phyloP scores from a whole-genome alignment of 2,888 invertebrate species.

The Perithous albicinctus region DNA sequence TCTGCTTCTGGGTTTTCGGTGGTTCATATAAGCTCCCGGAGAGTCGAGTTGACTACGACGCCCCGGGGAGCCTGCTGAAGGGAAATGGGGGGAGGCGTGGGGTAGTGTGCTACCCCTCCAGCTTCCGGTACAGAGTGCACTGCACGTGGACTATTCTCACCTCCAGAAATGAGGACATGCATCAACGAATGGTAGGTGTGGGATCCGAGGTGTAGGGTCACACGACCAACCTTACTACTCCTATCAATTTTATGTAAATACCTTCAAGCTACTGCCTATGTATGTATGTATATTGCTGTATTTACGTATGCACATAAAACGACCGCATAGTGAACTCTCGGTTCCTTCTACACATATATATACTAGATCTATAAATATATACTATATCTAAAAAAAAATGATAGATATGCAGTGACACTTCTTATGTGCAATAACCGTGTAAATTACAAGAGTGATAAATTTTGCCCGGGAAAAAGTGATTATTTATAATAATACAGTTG shows the following conservation, averaged over 20 bases:
- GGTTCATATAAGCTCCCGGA: slow-evolving; percentile 41
- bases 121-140: slow-evolving; percentile 31
- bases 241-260: slow-evolving; percentile 51
- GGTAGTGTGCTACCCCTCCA: slow-evolving; percentile 42
- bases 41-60: slow-evolving; percentile 71
- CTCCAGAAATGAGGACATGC: slow-evolving; percentile 45
- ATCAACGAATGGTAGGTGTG: slow-evolving; percentile 39
- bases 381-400: slow-evolving; percentile 3
- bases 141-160: slow-evolving; percentile 47
- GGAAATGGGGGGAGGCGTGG: too few species aligned
- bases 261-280: slow-evolving; percentile 33
- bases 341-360: not conserved
- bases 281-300: slow-evolving; percentile 43
- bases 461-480: too few species aligned
- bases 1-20: slow-evolving; percentile 35
- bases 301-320: slow-evolving; percentile 52
- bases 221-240: slow-evolving; percentile 18
- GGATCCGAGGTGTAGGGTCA: slow-evolving; percentile 4
- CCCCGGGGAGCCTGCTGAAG: slow-evolving; percentile 74
- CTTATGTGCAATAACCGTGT: not conserved
- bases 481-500: not conserved
- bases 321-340: slow-evolving; percentile 14
- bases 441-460: not conserved
- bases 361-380: slow-evolving; percentile 24
- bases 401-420: not conserved